Evolutionary conservation across 2,113 vertebrate species (phyloP).

Genomic region (Jaculus jaculus): DNA sequence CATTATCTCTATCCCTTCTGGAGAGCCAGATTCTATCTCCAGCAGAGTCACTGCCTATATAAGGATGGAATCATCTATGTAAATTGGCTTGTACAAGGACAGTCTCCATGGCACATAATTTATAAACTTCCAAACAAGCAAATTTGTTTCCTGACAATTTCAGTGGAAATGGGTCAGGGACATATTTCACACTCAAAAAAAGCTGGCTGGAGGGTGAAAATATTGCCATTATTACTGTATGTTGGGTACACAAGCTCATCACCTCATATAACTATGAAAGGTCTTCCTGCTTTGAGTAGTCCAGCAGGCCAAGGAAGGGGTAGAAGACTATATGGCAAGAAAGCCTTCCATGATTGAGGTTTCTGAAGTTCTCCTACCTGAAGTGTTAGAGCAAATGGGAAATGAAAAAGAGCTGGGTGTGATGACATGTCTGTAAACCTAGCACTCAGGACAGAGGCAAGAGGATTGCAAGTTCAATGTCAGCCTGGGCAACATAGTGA

Average conservation of each 20-base stretch:
- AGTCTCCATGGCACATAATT: background rate
- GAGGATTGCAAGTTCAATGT: background rate
- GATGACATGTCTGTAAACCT: too few relatives aligned
- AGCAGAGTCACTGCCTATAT: background rate
- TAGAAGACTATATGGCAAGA: accelerated
- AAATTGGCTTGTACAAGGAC: background rate
- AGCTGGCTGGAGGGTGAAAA: background rate
- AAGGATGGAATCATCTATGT: background rate
- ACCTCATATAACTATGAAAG: too few relatives aligned
- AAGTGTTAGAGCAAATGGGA: background rate
- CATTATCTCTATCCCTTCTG: background rate
- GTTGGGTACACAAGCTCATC: too few relatives aligned
- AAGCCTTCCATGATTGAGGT: too few relatives aligned
- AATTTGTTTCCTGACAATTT: background rate
- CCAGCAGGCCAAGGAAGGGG: too few relatives aligned
- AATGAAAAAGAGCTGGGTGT: background rate
- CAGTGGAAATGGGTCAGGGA: background rate
- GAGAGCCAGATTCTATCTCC: background rate
- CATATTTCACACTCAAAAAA: background rate
- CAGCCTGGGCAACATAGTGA: too few relatives aligned
- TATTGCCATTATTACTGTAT: background rate
- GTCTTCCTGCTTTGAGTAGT: too few relatives aligned
- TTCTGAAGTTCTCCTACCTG: background rate
- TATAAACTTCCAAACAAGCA: accelerated
- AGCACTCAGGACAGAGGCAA: too few relatives aligned